phyloP scores from a whole-genome alignment of 2,888 invertebrate genomes.

The Hesperia comma region DNA sequence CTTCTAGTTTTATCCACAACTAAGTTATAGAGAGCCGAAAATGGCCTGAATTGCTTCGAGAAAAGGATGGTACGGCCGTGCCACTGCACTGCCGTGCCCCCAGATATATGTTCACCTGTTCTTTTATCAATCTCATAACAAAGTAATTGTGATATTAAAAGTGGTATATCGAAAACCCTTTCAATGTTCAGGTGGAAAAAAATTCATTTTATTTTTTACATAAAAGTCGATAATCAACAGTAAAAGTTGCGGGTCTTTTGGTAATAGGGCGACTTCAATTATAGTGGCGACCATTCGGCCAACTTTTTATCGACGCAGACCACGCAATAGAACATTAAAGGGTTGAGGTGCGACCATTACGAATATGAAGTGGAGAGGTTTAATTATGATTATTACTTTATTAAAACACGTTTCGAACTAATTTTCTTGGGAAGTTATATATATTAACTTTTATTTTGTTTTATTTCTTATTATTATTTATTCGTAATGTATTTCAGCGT shows the following conservation, averaged over 20 bases:
- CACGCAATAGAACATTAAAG: slow-evolving; percentile 26
- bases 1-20: too few relatives aligned
- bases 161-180: too few relatives aligned
- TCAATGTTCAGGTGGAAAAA: too few relatives aligned
- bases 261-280: slow-evolving; percentile 13
- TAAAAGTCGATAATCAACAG: background rate
- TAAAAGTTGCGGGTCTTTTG: background rate
- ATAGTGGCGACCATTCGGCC: background rate
- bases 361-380: slow-evolving; percentile 1
- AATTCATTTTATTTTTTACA: background rate
- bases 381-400: slow-evolving; percentile 11
- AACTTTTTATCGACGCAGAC: slow-evolving; percentile 6
- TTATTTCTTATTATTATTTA: background rate
- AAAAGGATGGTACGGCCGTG: too few relatives aligned
- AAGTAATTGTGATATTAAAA: too few relatives aligned
- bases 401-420: background rate
- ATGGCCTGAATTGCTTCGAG: too few relatives aligned
- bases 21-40: too few relatives aligned
- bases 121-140: too few relatives aligned
- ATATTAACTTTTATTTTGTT: too few relatives aligned
- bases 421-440: background rate
- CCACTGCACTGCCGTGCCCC: too few relatives aligned
- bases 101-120: too few relatives aligned
- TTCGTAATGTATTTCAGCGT: background rate
- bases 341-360: background rate